Evolutionary conservation across 2,888 invertebrate genomes (phyloP).

Genomic region (Lepidonotus clava): DNA sequence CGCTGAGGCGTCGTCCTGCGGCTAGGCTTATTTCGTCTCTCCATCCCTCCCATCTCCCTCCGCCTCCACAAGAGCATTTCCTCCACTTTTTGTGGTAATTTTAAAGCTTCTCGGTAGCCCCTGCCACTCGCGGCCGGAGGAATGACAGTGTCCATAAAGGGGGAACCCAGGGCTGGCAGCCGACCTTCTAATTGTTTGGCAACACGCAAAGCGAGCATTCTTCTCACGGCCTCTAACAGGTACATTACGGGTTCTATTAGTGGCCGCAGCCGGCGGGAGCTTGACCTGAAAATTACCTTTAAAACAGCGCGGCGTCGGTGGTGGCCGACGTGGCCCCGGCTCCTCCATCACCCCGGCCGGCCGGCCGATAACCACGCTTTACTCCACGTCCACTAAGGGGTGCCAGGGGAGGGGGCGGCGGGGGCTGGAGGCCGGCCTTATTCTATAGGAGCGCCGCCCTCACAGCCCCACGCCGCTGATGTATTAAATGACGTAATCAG

Average conservation of each 20-base stretch:
- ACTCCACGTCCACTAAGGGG: constrained; percentile 2
- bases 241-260: constrained; percentile 47
- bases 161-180: not conserved
- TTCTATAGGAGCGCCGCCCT: not conserved
- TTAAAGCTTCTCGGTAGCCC: not conserved
- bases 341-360: not conserved
- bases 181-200: constrained; percentile 44
- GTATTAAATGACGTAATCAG: constrained; percentile 52
- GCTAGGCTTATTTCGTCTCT: not conserved
- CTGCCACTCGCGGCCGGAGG: not conserved
- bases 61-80: not conserved
- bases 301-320: not conserved
- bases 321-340: not conserved
- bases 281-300: constrained; percentile 16
- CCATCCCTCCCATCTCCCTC: not conserved
- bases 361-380: constrained; percentile 26
- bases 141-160: not conserved
- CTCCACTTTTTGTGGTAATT: not conserved
- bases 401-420: not conserved
- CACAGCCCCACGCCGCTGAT: not conserved
- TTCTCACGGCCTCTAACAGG: constrained; percentile 31
- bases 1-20: not conserved
- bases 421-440: not conserved
- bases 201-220: constrained; percentile 50
- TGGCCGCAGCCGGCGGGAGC: not conserved